Percentiles rank a stretch among this genome's conserved stretches.
These are phyloP conservation scores for Stegana nigrithorax DNA, from an alignment of 2,888 invertebrate genomes.

Conservation along the genomic window DNA sequence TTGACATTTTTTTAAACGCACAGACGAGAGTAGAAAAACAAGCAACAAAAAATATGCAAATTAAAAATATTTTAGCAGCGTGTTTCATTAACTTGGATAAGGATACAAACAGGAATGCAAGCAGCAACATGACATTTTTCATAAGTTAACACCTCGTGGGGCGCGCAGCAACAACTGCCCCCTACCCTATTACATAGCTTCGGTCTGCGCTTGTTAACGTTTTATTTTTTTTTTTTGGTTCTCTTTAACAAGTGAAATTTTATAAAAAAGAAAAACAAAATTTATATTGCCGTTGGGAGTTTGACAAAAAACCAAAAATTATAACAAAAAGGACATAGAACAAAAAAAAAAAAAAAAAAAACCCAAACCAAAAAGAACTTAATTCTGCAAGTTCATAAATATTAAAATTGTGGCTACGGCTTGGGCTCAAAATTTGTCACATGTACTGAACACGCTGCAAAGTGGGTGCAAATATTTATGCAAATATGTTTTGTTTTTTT, in stretches of 20 bases:
- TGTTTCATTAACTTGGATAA: background rate
- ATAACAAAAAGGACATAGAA: background rate
- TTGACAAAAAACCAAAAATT: background rate
- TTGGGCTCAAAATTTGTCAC: background rate
- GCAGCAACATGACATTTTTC: background rate
- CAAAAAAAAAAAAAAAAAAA: background rate
- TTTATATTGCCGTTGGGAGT: conserved; percentile 11
- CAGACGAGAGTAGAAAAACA: background rate
- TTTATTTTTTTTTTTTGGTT: background rate
- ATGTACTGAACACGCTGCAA: background rate
- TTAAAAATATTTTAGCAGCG: background rate
- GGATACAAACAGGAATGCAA: background rate
- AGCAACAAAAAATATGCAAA: background rate
- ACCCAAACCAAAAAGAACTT: background rate
- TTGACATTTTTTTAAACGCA: background rate
- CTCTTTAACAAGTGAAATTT: conserved; percentile 9
- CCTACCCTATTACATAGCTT: background rate
- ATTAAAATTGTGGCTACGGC: background rate
- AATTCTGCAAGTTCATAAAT: background rate
- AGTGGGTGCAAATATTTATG: conserved; percentile 4
- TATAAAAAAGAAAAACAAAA: conserved; percentile 16
- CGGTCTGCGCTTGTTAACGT: too few relatives aligned
- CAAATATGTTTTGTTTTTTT: background rate
- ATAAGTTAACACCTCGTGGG: conserved; percentile 15
- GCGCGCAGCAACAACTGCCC: background rate